phyloP scores from a whole-genome alignment of 2,113 vertebrate genomes.

The Dendrocopos noguchii region DNA sequence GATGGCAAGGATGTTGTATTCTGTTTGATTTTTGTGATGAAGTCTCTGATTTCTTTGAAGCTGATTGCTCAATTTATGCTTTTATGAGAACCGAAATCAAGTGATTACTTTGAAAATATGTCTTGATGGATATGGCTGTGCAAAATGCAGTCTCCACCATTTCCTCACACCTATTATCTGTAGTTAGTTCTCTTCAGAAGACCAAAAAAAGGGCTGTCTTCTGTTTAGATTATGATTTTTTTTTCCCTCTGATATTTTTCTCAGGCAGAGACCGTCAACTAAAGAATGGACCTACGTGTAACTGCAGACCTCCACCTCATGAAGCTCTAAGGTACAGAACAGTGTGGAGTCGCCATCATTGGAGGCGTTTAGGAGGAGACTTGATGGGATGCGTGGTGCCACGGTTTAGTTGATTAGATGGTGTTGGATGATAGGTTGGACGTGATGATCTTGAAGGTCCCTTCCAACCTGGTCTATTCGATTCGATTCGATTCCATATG shows the following conservation, averaged over 20 bases:
- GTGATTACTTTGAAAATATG: slow-evolving; percentile 32
- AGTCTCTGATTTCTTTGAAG: slow-evolving; percentile 23
- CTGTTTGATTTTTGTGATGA: slow-evolving; percentile 5
- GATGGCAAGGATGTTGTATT: slow-evolving; percentile 9
- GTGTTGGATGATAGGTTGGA: too few relatives aligned
- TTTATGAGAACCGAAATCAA: slow-evolving; percentile 49
- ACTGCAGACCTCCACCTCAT: not conserved
- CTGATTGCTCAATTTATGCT: slow-evolving; percentile 22
- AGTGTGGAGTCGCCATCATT: too few relatives aligned
- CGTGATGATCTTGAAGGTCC: too few relatives aligned
- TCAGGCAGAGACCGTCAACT: slow-evolving; percentile 15
- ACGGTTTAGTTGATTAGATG: too few relatives aligned
- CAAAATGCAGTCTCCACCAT: not conserved
- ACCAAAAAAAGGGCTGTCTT: slow-evolving; percentile 20
- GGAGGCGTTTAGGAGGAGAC: too few relatives aligned
- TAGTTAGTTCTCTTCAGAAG: slow-evolving; percentile 31
- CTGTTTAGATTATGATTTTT: slow-evolving; percentile 45
- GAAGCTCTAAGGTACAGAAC: not conserved
- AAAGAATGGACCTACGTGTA: not conserved
- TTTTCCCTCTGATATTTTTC: slow-evolving; percentile 36
- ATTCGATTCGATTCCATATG: not conserved
- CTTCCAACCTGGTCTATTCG: too few relatives aligned
- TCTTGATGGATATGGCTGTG: not conserved
- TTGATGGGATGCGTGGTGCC: too few relatives aligned
- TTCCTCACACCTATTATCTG: slow-evolving; percentile 15